A percentile compares a stretch with the other conserved stretches of the same genome.
phyloP scores from a whole-genome alignment of 2,888 invertebrate species.

The Heliconius ethilla region DNA sequence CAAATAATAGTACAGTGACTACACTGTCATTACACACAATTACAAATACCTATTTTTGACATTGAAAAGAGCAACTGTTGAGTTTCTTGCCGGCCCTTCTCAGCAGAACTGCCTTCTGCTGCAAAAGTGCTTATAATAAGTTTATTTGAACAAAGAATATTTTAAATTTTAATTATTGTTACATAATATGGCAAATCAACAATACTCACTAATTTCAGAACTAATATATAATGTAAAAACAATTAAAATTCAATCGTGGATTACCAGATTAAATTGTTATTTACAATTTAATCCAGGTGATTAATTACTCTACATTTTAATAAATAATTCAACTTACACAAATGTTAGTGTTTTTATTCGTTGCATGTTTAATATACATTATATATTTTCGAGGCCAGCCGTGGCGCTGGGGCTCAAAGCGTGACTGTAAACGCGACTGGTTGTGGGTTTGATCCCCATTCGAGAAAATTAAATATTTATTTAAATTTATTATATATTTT shows the following conservation, averaged over 20 bases:
- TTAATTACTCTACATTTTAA: not conserved
- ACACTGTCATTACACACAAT: too few species aligned
- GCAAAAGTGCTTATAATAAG: too few species aligned
- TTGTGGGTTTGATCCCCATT: not conserved
- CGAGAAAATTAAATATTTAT: not conserved
- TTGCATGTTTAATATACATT: conserved; percentile 14
- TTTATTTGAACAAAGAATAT: too few species aligned
- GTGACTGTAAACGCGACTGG: not conserved
- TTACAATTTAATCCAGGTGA: not conserved
- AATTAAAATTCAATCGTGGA: not conserved
- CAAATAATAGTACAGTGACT: too few species aligned
- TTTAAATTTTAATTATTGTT: too few species aligned
- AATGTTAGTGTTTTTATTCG: conserved; percentile 19
- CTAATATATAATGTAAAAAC: not conserved
- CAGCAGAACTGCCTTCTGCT: too few species aligned
- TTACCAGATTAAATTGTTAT: not conserved
- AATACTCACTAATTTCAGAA: too few species aligned
- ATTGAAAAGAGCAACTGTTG: too few species aligned
- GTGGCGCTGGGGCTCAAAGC: not conserved
- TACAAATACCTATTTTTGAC: too few species aligned
- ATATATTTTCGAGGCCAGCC: not conserved
- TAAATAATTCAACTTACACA: conserved; percentile 27
- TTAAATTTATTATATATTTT: not conserved
- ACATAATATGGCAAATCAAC: too few species aligned
- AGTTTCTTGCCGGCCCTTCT: too few species aligned